Conservation (phyloP, 2,888 invertebrate genomes). For the Sesamia inferens region DNA sequence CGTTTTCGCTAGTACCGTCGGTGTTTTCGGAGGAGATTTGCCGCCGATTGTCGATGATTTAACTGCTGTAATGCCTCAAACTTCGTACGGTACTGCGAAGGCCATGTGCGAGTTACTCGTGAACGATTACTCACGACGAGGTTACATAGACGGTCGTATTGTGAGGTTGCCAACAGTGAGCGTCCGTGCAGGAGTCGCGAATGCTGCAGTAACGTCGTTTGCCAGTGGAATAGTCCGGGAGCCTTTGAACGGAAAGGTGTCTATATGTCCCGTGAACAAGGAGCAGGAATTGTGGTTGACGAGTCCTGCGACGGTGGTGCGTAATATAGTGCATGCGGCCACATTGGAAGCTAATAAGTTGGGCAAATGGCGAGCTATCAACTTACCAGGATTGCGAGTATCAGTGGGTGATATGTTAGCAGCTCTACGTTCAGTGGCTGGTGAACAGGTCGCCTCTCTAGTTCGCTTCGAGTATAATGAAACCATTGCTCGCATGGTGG, state of each 20-base stretch:
- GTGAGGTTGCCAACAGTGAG: slow-evolving; percentile 83
- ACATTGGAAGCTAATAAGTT: slow-evolving; percentile 67
- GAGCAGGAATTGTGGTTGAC: slow-evolving; percentile 78
- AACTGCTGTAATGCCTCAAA: slow-evolving; percentile 79
- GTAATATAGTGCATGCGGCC: slow-evolving; percentile 77
- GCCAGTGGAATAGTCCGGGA: slow-evolving; percentile 84
- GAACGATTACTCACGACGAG: slow-evolving; percentile 82
- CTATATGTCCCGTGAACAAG: slow-evolving; percentile 75
- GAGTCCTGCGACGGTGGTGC: slow-evolving; percentile 77
- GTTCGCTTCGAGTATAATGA: slow-evolving; percentile 75
- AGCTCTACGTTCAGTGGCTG: slow-evolving; percentile 77
- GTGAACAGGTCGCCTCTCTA: slow-evolving; percentile 70
- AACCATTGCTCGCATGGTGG: slow-evolving; percentile 73
- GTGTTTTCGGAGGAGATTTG: slow-evolving; percentile 79
- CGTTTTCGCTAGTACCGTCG: slow-evolving; percentile 80
- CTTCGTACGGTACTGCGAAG: slow-evolving; percentile 83
- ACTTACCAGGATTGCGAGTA: slow-evolving; percentile 80
- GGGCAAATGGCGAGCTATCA: slow-evolving; percentile 75
- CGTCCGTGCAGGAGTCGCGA: slow-evolving; percentile 81
- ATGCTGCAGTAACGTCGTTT: slow-evolving; percentile 84
- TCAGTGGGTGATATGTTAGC: slow-evolving; percentile 75
- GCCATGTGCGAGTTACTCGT: slow-evolving; percentile 83
- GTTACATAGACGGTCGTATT: slow-evolving; percentile 78
- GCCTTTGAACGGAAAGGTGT: slow-evolving; percentile 74
- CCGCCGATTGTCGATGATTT: slow-evolving; percentile 74